These are phyloP conservation scores for Drosophila emarginata DNA, from an alignment of 2,888 invertebrate species.

Conservation along the genomic window DNA sequence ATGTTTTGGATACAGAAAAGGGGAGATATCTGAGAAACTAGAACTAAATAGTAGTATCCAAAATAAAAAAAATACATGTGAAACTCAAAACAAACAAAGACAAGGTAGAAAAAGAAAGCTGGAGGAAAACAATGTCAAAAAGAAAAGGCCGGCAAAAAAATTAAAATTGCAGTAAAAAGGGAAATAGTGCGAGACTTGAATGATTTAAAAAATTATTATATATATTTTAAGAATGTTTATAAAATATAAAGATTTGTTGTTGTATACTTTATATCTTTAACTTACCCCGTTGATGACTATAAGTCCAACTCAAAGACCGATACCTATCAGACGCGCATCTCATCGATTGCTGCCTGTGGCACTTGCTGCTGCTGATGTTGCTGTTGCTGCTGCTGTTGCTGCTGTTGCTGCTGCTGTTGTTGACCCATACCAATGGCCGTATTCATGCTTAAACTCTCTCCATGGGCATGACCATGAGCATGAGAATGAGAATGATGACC, in stretches of 20 bases:
- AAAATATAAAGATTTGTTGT: too few relatives aligned
- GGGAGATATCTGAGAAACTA: background rate
- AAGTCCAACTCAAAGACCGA: conserved; percentile 82
- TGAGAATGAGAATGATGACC: conserved; percentile 77
- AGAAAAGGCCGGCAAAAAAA: too few relatives aligned
- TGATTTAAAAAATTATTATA: too few relatives aligned
- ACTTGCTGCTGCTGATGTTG: conserved; percentile 84
- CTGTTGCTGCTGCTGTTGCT: conserved; percentile 83
- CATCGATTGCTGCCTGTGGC: conserved; percentile 92
- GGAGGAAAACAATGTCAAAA: too few relatives aligned
- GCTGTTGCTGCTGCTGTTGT: conserved; percentile 80
- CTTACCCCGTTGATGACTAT: conserved; percentile 82
- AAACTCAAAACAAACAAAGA: too few relatives aligned
- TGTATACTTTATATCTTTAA: conserved; percentile 24
- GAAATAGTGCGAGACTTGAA: background rate
- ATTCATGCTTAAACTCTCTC: conserved; percentile 53
- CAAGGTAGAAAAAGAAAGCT: background rate
- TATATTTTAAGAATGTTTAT: too few relatives aligned
- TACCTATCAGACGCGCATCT: conserved; percentile 93
- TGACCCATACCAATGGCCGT: conserved; percentile 43
- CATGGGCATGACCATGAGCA: conserved; percentile 61
- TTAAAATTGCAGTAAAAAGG: background rate
- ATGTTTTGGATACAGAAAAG: background rate
- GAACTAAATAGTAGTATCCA: background rate
- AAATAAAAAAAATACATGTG: background rate